A percentile compares a stretch with the other conserved stretches of the same genome.
Evolutionary conservation across 2,888 invertebrate genomes (phyloP).

Genomic region (Prenolepis imparis): DNA sequence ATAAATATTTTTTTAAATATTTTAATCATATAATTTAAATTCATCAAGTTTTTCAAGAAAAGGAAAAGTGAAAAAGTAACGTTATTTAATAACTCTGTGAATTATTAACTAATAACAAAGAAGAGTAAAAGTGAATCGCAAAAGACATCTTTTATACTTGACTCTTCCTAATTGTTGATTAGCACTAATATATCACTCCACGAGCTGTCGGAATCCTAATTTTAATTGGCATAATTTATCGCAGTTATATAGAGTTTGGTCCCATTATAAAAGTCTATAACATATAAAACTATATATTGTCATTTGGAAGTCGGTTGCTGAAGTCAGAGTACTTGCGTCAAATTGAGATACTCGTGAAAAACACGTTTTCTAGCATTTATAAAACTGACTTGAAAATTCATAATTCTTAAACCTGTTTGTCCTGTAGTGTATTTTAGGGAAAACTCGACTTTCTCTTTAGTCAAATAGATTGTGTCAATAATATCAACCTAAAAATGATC

Average conservation of each 20-base stretch:
- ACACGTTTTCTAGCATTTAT: background rate
- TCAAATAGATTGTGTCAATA: background rate
- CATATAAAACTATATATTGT: conserved; percentile 25
- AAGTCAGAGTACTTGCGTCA: background rate
- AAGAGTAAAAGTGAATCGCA: background rate
- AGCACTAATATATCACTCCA: conserved; percentile 7
- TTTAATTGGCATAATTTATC: conserved; percentile 32
- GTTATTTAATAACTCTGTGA: background rate
- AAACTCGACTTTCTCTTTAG: background rate
- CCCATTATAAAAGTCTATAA: conserved; percentile 67
- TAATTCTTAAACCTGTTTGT: background rate
- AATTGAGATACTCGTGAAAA: background rate
- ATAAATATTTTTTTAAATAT: background rate
- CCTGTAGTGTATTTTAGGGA: background rate
- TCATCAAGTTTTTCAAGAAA: background rate
- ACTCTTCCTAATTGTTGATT: conserved; percentile 14
- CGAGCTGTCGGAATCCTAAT: conserved; percentile 21
- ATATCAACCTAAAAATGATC: background rate
- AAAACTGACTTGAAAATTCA: background rate
- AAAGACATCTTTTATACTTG: background rate
- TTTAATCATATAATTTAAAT: conserved; percentile 2
- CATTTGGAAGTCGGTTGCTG: background rate
- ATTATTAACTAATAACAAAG: background rate
- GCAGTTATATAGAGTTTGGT: conserved; percentile 62
- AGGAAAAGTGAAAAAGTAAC: conserved; percentile 10